These are phyloP conservation scores for Emmelina monodactyla DNA, from an alignment of 2,888 invertebrate species.

Conservation along the genomic window DNA sequence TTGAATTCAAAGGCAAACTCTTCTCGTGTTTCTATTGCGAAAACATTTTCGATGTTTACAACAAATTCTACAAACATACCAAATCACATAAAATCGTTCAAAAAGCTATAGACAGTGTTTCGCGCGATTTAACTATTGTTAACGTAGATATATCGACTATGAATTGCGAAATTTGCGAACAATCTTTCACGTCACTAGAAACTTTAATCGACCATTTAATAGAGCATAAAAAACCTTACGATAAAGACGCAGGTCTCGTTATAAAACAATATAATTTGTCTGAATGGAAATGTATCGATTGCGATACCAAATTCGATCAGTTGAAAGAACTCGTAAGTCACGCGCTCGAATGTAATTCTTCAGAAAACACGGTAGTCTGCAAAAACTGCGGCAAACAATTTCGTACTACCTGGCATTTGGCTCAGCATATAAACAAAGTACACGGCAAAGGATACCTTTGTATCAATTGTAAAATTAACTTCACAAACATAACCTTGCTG, in stretches of 20 bases:
- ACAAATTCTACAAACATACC: conserved; percentile 23
- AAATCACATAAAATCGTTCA: conserved; percentile 21
- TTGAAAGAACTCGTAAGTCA: conserved; percentile 4
- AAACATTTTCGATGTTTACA: conserved; percentile 17
- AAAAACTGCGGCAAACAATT: conserved; percentile 54
- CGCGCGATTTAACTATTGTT: conserved; percentile 9
- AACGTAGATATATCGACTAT: conserved; percentile 26
- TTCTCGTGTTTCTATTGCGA: conserved; percentile 29
- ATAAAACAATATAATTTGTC: conserved; percentile 8
- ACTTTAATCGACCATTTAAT: conserved; percentile 6
- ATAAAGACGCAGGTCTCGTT: conserved; percentile 2
- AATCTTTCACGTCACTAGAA: conserved; percentile 2
- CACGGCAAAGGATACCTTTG: conserved; percentile 42
- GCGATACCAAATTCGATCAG: conserved; percentile 5
- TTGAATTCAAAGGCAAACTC: conserved; percentile 24
- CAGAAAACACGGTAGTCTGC: conserved; percentile 51
- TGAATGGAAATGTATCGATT: conserved; percentile 13
- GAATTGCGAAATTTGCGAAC: conserved; percentile 22
- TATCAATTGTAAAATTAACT: conserved; percentile 44
- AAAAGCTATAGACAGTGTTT: conserved; percentile 15
- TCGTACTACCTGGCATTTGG: conserved; percentile 47
- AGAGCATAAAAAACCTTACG: conserved; percentile 4
- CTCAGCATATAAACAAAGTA: conserved; percentile 53
- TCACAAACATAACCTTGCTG: conserved; percentile 38
- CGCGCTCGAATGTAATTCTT: conserved; percentile 25